phyloP scores from a whole-genome alignment of 2,113 vertebrate genomes.

The Ancistrus triradiatus region DNA sequence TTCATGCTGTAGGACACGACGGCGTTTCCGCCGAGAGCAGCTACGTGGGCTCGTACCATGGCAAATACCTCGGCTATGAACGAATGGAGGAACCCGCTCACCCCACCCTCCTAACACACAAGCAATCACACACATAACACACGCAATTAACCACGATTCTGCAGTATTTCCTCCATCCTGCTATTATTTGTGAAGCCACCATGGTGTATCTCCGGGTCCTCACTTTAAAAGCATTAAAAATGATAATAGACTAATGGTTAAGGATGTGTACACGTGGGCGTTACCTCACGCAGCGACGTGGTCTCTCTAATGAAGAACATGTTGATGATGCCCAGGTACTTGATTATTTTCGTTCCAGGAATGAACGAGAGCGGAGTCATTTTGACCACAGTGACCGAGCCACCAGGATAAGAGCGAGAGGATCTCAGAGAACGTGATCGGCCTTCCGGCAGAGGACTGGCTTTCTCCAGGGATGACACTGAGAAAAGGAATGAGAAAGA shows the following conservation, averaged over 20 bases:
- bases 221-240: too few species aligned
- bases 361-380: slow-evolving; percentile 98
- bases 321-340: slow-evolving; percentile 98
- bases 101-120: slow-evolving; percentile 84
- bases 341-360: slow-evolving; percentile 89
- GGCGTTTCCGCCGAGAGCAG: slow-evolving; percentile 91
- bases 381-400: slow-evolving; percentile 86
- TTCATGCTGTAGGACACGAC: slow-evolving; percentile 98
- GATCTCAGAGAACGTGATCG: slow-evolving; percentile 78
- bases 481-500: slow-evolving; percentile 33
- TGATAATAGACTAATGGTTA: too few species aligned
- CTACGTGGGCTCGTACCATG: slow-evolving; percentile 94
- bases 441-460: slow-evolving; percentile 82
- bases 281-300: slow-evolving; percentile 92
- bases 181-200: too few species aligned
- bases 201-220: too few species aligned
- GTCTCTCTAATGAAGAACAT: slow-evolving; percentile 99
- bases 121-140: neutral
- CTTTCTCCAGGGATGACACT: slow-evolving; percentile 87
- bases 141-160: neutral
- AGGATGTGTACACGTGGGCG: too few species aligned
- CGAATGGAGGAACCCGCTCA: slow-evolving; percentile 93
- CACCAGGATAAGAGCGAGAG: slow-evolving; percentile 67
- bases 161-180: too few species aligned
- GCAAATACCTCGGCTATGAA: slow-evolving; percentile 97